A percentile compares a stretch with the other conserved stretches of the same genome.
phyloP scores from a whole-genome alignment of 1,140 invertebrate species.

The Drosophila sturtevanti region DNA sequence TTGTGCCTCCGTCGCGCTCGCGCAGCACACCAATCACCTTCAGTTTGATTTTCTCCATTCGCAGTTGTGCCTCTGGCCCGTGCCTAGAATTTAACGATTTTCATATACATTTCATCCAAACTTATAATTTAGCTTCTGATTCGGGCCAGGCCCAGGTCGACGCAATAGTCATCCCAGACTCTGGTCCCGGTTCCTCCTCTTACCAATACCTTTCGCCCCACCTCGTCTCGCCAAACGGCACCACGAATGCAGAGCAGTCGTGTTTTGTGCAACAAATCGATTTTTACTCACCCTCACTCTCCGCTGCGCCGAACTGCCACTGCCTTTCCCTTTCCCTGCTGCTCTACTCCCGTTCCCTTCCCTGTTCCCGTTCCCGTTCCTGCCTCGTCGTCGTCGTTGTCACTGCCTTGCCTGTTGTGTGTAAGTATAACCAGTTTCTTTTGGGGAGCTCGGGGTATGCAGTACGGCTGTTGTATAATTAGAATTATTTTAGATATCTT shows the following conservation, averaged over 20 bases:
- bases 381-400: slow-evolving; percentile 23
- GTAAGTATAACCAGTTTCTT: slow-evolving; percentile 79
- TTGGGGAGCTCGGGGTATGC: slow-evolving; percentile 43
- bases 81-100: slow-evolving; percentile 50
- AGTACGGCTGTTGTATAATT: slow-evolving; percentile 75
- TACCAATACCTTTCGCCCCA: slow-evolving; percentile 33
- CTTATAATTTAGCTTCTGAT: slow-evolving; percentile 11
- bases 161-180: slow-evolving; percentile 30
- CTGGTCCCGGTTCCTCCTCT: not conserved
- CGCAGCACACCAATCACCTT: slow-evolving; percentile 79
- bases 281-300: slow-evolving; percentile 78
- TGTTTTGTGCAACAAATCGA: slow-evolving; percentile 80
- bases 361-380: slow-evolving; percentile 50
- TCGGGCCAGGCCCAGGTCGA: slow-evolving; percentile 37
- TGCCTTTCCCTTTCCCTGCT: slow-evolving; percentile 37
- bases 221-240: slow-evolving; percentile 46
- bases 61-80: slow-evolving; percentile 4
- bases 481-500: slow-evolving; percentile 48
- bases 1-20: slow-evolving; percentile 70
- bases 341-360: slow-evolving; percentile 50
- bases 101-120: slow-evolving; percentile 41
- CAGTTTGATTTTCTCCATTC: slow-evolving; percentile 78
- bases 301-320: slow-evolving; percentile 57
- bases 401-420: slow-evolving; percentile 33
- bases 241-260: slow-evolving; percentile 58